Conservation (phyloP, 1,140 invertebrate species). For the Antheraea mylitta region DNA sequence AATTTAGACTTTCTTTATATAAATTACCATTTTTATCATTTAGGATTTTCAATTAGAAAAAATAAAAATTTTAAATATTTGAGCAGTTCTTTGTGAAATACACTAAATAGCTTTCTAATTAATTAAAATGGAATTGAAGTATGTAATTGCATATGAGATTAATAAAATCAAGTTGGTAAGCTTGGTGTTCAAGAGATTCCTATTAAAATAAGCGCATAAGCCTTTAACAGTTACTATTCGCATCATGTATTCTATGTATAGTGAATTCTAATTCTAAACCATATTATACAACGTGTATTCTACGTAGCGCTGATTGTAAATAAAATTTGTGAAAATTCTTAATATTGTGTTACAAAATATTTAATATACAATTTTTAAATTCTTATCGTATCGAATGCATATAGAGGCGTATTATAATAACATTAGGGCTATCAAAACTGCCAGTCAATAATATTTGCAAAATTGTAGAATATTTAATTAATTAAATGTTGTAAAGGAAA, state of each 20-base stretch:
- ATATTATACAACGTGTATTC: conserved; percentile 4
- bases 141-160: conserved; percentile 42
- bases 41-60: no score
- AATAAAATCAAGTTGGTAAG: conserved; percentile 21
- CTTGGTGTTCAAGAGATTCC: conserved; percentile 60
- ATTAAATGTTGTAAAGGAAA: no score
- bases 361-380: no score
- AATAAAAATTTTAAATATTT: not conserved
- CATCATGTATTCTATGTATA: not conserved
- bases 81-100: not conserved
- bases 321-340: conserved; percentile 7
- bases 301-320: conserved; percentile 1
- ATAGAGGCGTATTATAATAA: no score
- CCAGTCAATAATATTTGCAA: no score
- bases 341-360: not conserved
- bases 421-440: no score
- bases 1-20: no score
- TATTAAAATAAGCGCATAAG: conserved; percentile 45
- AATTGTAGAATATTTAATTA: no score
- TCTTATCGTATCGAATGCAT: no score
- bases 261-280: not conserved
- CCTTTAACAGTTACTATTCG: conserved; percentile 1
- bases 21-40: no score
- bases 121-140: not conserved
- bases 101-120: no score